A percentile compares a stretch with the other conserved stretches of the same genome.
Conservation (phyloP, 2,797 vertebrate genomes). For the Sebastes matsubarae region DNA sequence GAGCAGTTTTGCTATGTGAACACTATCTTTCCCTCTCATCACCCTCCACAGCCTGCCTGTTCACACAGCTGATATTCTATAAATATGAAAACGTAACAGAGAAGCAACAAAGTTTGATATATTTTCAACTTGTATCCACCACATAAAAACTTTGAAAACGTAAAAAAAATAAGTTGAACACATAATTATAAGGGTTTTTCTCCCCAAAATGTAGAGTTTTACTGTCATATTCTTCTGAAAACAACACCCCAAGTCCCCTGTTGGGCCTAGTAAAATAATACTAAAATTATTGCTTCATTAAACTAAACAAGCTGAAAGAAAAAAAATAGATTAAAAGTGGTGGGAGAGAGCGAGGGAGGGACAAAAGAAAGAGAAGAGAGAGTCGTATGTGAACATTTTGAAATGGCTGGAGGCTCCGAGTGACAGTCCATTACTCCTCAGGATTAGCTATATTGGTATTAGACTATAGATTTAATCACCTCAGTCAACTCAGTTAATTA, state of each 20-base stretch:
- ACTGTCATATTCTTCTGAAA: background rate
- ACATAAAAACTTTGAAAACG: background rate
- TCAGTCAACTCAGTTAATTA: conserved; percentile 56
- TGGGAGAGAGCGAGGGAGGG: background rate
- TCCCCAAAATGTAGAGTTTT: background rate
- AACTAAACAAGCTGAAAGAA: background rate
- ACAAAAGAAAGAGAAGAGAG: background rate
- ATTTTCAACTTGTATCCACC: background rate
- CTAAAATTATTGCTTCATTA: conserved; percentile 6
- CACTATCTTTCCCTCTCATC: conserved; percentile 25
- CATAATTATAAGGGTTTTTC: background rate
- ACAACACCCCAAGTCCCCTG: background rate
- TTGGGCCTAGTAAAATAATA: background rate
- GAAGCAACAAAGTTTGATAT: background rate
- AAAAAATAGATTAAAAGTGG: background rate
- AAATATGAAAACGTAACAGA: background rate
- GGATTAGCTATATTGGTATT: conserved; percentile 46
- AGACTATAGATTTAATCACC: conserved; percentile 54
- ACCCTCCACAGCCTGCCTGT: conserved; percentile 9
- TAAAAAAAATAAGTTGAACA: background rate
- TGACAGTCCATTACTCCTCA: conserved; percentile 51
- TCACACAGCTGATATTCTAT: background rate
- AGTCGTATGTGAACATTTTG: background rate
- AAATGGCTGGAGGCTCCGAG: conserved; percentile 28
- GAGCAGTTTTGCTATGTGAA: conserved; percentile 30